Conservation (phyloP, 2,113 vertebrate genomes). For the Mugil cephalus region DNA sequence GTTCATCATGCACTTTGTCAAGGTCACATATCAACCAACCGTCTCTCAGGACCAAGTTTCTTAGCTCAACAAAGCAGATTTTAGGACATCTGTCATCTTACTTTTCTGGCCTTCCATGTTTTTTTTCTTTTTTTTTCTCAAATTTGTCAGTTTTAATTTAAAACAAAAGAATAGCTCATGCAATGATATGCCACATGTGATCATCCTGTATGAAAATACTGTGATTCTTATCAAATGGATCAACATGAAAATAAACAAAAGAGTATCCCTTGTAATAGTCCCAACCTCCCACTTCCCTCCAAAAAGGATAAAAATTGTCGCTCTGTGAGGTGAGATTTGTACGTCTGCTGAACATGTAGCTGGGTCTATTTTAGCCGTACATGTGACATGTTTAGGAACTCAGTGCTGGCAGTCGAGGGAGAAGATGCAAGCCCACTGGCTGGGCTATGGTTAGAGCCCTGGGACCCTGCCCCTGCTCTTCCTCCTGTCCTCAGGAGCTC, state of each 20-base stretch:
- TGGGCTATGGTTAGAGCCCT: slow-evolving; percentile 84
- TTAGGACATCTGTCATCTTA: slow-evolving; percentile 25
- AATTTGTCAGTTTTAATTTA: slow-evolving; percentile 54
- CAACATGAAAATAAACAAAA: slow-evolving; percentile 55
- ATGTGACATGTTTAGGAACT: slow-evolving; percentile 90
- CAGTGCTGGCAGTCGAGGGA: slow-evolving; percentile 84
- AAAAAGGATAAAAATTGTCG: slow-evolving; percentile 59
- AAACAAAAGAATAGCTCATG: slow-evolving; percentile 85
- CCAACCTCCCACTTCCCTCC: slow-evolving; percentile 19
- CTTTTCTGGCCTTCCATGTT: slow-evolving; percentile 26
- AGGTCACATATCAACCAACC: slow-evolving; percentile 76
- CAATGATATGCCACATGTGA: slow-evolving; percentile 86
- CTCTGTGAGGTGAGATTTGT: slow-evolving; percentile 53
- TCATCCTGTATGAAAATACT: slow-evolving; percentile 84
- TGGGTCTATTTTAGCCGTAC: slow-evolving; percentile 92
- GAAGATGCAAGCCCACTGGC: slow-evolving; percentile 63
- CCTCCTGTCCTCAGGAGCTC: slow-evolving; percentile 92
- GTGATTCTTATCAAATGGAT: slow-evolving; percentile 82
- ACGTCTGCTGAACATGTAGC: slow-evolving; percentile 9
- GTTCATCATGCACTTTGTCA: slow-evolving; percentile 87
- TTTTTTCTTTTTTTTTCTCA: slow-evolving; percentile 49
- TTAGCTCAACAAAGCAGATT: slow-evolving; percentile 38
- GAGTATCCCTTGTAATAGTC: slow-evolving; percentile 31
- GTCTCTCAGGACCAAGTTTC: slow-evolving; percentile 73
- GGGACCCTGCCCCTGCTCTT: slow-evolving; percentile 55